These are phyloP conservation scores for Colostygia pectinataria DNA, from an alignment of 2,888 invertebrate species.

Conservation along the genomic window DNA sequence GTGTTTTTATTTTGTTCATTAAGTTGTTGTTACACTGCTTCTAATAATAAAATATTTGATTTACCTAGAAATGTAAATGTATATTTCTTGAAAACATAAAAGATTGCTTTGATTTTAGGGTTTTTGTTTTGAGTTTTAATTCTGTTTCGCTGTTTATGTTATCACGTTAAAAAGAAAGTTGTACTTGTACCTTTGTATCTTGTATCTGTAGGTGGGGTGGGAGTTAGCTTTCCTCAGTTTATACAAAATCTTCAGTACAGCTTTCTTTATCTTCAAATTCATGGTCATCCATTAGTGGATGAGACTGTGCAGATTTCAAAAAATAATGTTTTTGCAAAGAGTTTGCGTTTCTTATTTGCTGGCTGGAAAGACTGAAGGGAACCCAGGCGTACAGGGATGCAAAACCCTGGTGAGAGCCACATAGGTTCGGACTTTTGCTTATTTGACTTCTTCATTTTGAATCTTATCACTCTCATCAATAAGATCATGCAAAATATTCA, in stretches of 20 bases:
- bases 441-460: conserved; percentile 63
- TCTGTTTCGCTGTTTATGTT: conserved; percentile 44
- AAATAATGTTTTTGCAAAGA: conserved; percentile 79
- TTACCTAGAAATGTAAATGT: conserved; percentile 7
- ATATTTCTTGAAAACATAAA: conserved; percentile 33
- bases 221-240: not conserved
- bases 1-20: conserved; percentile 23
- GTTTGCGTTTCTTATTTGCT: conserved; percentile 82
- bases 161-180: conserved; percentile 41
- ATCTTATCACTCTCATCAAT: conserved; percentile 49
- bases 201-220: too few species aligned
- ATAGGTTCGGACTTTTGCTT: conserved; percentile 82
- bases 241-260: conserved; percentile 40
- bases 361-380: conserved; percentile 81
- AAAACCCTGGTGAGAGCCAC: conserved; percentile 83
- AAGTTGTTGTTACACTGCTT: conserved; percentile 17
- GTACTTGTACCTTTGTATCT: conserved; percentile 36
- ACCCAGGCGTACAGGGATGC: conserved; percentile 82
- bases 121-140: conserved; percentile 40
- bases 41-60: conserved; percentile 9
- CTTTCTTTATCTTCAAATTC: conserved; percentile 42
- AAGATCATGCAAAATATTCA: conserved; percentile 42
- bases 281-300: conserved; percentile 53
- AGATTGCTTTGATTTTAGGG: conserved; percentile 54
- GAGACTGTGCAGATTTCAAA: conserved; percentile 57